These are phyloP conservation scores for Phylloscopus trochilus DNA, from an alignment of 2,113 vertebrate species.

Conservation along the genomic window DNA sequence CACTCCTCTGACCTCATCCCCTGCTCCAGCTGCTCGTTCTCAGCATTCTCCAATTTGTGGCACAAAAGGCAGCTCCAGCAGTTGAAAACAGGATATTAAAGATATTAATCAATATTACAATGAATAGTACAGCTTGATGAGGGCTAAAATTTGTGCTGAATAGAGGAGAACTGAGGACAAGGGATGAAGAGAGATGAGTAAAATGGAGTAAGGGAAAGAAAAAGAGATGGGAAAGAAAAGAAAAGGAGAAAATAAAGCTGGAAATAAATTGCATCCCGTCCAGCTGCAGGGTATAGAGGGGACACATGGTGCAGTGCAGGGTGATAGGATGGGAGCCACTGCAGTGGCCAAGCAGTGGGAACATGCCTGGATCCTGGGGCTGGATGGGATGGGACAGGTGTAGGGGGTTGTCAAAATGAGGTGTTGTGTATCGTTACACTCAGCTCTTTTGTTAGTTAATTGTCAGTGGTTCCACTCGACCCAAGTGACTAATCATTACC, in stretches of 20 bases:
- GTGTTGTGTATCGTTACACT: rapidly evolving
- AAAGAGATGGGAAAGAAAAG: background rate
- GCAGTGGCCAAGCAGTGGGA: background rate
- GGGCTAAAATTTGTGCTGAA: background rate
- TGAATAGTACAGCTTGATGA: background rate
- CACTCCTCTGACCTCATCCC: background rate
- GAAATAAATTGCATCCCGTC: background rate
- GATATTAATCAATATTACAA: slow-evolving; percentile 4
- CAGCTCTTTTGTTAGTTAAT: background rate
- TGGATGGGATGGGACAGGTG: background rate
- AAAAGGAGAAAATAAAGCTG: background rate
- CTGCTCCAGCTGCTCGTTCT: background rate
- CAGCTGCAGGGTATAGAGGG: background rate
- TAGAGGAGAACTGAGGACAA: background rate
- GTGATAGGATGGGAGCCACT: background rate
- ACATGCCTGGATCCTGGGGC: rapidly evolving
- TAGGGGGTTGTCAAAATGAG: background rate
- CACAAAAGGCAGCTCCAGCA: background rate
- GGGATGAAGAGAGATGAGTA: background rate
- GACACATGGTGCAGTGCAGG: rapidly evolving
- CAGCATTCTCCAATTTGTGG: background rate
- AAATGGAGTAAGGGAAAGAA: background rate
- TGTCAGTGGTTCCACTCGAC: background rate
- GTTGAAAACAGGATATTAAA: slow-evolving; percentile 34
- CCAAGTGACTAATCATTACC: background rate